A percentile compares a stretch with the other conserved stretches of the same genome.
Evolutionary conservation across 1,140 invertebrate genomes (phyloP).

Genomic region (Hormaphis cornu): DNA sequence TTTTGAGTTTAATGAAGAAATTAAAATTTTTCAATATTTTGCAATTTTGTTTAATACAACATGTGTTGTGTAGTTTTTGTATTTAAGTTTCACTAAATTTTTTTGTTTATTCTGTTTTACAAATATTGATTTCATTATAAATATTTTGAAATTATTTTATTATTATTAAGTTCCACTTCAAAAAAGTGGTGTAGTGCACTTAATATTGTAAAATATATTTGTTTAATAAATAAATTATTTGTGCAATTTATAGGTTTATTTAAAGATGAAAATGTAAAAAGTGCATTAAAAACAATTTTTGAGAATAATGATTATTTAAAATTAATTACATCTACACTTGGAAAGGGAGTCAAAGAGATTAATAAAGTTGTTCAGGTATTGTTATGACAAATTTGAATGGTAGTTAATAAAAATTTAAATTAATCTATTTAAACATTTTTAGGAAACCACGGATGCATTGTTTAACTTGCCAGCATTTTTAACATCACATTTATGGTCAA

Average conservation of each 20-base stretch:
- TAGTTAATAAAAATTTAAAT: not conserved
- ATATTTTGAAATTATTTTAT: too few species aligned
- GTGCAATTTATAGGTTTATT: constrained; percentile 35
- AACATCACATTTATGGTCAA: constrained; percentile 55
- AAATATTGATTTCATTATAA: too few species aligned
- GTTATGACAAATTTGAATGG: not conserved
- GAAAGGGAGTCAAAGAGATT: constrained; percentile 6
- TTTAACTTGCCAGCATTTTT: constrained; percentile 64
- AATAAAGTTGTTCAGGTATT: constrained; percentile 37
- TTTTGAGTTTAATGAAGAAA: too few species aligned
- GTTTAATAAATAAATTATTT: too few species aligned
- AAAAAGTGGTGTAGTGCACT: too few species aligned
- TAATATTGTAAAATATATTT: too few species aligned
- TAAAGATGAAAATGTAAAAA: constrained; percentile 35
- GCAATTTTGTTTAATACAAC: too few species aligned
- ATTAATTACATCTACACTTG: constrained; percentile 33
- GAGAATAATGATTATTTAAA: constrained; percentile 36
- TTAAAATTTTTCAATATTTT: too few species aligned
- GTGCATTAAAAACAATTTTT: constrained; percentile 35
- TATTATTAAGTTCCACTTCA: too few species aligned
- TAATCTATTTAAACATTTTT: not conserved
- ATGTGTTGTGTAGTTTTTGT: too few species aligned
- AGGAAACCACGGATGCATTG: constrained; percentile 53
- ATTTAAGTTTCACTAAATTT: too few species aligned
- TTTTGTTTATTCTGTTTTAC: too few species aligned